Conservation (phyloP, 30 jellyfish, hydroid and myxozoan genomes). For the Turritopsis rubra region DNA sequence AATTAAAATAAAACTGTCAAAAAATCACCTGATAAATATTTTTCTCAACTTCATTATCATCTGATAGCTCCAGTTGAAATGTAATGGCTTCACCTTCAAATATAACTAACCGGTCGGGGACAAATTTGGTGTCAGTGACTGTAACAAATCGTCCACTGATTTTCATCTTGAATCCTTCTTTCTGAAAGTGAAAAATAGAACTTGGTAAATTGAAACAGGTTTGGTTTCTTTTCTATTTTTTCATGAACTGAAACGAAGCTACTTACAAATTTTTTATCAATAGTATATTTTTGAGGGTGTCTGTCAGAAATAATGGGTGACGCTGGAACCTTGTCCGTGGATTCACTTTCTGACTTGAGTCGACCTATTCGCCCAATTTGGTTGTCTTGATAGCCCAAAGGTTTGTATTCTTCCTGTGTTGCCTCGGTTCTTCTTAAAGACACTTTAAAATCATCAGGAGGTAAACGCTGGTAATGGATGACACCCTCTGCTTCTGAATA, state of each 20-base stretch:
- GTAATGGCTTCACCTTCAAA: constrained; percentile 48
- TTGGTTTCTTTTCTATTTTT: not conserved
- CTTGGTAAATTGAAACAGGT: not conserved
- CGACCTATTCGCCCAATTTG: not conserved
- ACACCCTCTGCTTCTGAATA: constrained; percentile 37
- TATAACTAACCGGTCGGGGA: constrained; percentile 41
- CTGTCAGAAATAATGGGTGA: constrained; percentile 7
- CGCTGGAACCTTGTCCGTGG: not conserved
- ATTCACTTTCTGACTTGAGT: constrained; percentile 22
- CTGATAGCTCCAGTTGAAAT: constrained; percentile 7
- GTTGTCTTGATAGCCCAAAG: constrained; percentile 29
- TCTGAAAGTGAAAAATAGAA: not conserved
- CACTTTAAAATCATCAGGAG: constrained; percentile 29
- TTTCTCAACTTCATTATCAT: not conserved
- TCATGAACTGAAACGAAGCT: not conserved
- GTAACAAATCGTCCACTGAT: constrained; percentile 37
- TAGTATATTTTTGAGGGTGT: constrained; percentile 19
- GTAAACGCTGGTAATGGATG: constrained; percentile 35
- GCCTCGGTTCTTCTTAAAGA: constrained; percentile 26
- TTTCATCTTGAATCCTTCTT: constrained; percentile 41
- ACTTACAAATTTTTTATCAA: constrained; percentile 38
- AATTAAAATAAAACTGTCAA: no score
- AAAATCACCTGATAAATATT: constrained; percentile 17
- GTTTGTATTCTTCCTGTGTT: constrained; percentile 10
- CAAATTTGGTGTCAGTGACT: constrained; percentile 34